Evolutionary conservation across 2,113 vertebrate species (phyloP).

Genomic region (Sigmodon hispidus): DNA sequence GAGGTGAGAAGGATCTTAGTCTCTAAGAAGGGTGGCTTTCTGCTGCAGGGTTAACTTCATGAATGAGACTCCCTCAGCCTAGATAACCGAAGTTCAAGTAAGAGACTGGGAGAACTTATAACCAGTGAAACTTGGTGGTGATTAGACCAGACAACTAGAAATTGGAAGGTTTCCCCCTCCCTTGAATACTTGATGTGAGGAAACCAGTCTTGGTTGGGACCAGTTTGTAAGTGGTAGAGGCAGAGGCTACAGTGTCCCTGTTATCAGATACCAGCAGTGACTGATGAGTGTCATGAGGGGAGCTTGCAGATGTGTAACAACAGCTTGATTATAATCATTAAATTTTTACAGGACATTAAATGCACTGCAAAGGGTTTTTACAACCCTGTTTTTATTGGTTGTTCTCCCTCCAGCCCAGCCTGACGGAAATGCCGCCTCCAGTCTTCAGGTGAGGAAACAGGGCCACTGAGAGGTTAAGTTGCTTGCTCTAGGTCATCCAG

Average conservation of each 20-base stretch:
- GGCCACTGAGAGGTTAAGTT: constrained; percentile 52
- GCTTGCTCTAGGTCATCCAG: constrained; percentile 53
- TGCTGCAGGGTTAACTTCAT: neutral
- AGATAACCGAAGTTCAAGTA: neutral
- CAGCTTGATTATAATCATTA: constrained; percentile 79
- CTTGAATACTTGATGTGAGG: neutral
- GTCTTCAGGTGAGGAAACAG: constrained; percentile 49
- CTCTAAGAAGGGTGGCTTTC: neutral
- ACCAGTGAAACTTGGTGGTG: neutral
- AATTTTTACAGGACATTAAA: constrained; percentile 66
- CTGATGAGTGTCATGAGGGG: constrained; percentile 60
- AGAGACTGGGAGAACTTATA: neutral
- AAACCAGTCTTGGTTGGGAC: neutral
- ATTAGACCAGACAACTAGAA: neutral
- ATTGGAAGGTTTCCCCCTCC: neutral
- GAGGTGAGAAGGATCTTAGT: neutral
- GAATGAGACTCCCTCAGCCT: neutral
- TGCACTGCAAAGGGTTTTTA: constrained; percentile 70
- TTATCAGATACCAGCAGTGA: constrained; percentile 69
- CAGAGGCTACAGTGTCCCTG: neutral
- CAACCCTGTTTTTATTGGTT: constrained; percentile 65
- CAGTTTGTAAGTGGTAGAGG: constrained; percentile 49
- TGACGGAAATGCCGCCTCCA: constrained; percentile 43
- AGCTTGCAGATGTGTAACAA: constrained; percentile 57
- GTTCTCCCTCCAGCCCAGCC: constrained; percentile 35